These are phyloP conservation scores for Rhagonycha fulva DNA, from an alignment of 2,888 invertebrate species.

Conservation along the genomic window DNA sequence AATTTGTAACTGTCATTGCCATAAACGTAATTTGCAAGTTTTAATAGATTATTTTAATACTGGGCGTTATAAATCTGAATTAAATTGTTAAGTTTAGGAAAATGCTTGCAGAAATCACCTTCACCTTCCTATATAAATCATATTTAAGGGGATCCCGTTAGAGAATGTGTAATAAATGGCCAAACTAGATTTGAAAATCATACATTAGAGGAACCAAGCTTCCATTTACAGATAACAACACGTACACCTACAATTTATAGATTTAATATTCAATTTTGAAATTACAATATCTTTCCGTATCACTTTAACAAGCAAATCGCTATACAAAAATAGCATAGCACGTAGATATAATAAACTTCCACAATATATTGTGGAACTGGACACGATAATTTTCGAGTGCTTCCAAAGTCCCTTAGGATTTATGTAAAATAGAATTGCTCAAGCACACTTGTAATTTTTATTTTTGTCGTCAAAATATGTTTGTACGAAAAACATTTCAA, in stretches of 20 bases:
- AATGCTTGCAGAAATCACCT: background rate
- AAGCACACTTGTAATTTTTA: background rate
- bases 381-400: background rate
- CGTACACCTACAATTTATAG: constrained; percentile 4
- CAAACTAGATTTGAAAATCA: constrained; percentile 5
- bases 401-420: background rate
- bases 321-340: background rate
- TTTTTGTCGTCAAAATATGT: background rate
- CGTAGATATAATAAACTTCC: background rate
- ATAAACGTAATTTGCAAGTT: background rate
- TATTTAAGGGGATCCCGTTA: background rate
- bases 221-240: constrained; percentile 9
- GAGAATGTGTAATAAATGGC: constrained; percentile 1
- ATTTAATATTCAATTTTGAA: background rate
- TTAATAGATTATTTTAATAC: background rate
- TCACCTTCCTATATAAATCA: background rate
- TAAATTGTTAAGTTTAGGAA: background rate
- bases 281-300: background rate
- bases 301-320: background rate
- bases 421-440: background rate
- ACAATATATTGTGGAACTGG: background rate
- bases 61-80: background rate
- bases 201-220: constrained; percentile 10
- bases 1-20: background rate
- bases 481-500: background rate